Conservation (phyloP, 2,113 vertebrate genomes). For the Symphodus melops region DNA sequence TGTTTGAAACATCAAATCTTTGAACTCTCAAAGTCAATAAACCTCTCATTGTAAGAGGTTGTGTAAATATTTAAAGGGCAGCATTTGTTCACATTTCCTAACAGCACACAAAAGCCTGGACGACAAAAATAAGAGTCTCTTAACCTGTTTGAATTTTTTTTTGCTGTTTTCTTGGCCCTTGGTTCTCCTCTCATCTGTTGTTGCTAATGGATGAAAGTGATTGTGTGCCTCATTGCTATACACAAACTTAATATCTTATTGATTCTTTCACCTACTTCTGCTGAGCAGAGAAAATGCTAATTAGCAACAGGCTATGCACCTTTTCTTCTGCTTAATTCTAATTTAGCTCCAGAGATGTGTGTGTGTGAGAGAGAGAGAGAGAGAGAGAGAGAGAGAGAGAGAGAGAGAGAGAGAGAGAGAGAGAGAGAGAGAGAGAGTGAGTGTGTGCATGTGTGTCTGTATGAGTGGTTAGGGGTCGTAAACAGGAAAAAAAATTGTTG, state of each 20-base stretch:
- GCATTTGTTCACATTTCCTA: not conserved
- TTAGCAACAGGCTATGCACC: constrained; percentile 83
- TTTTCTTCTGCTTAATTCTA: constrained; percentile 78
- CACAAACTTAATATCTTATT: constrained; percentile 92
- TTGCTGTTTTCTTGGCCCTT: constrained; percentile 51
- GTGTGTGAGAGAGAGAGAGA: constrained; percentile 15
- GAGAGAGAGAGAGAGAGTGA: constrained; percentile 48
- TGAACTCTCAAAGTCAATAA: constrained; percentile 5
- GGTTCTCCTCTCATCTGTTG: constrained; percentile 69
- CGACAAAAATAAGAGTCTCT: not conserved
- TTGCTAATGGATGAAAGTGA: constrained; percentile 82
- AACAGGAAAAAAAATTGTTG: constrained; percentile 90
- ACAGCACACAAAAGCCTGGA: not conserved
- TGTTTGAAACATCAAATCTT: constrained; percentile 4
- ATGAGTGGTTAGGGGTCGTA: constrained; percentile 81
- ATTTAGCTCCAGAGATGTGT: constrained; percentile 64
- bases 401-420: constrained; percentile 32
- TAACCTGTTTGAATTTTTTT: constrained; percentile 28
- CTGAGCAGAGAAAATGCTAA: constrained; percentile 95
- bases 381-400: constrained; percentile 1
- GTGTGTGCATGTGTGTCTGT: constrained; percentile 33
- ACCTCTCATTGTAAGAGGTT: not conserved
- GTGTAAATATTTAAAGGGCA: not conserved
- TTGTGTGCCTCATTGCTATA: constrained; percentile 87
- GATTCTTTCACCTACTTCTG: constrained; percentile 87